Conservation (phyloP, 2,888 invertebrate genomes). For the Drosophila nr. perissopoda region DNA sequence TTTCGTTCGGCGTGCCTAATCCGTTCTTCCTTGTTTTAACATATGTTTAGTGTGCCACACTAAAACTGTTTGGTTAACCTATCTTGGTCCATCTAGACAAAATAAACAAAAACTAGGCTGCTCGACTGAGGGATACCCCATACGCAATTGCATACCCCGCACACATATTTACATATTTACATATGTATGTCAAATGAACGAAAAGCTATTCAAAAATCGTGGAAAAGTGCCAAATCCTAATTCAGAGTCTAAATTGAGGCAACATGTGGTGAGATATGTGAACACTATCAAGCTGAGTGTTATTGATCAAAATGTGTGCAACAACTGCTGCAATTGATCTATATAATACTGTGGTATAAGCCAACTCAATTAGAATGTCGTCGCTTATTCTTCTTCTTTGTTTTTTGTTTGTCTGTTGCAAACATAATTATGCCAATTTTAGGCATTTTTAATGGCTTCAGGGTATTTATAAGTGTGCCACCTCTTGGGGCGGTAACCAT, state of each 20-base stretch:
- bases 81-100: not conserved
- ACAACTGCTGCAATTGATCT: not conserved
- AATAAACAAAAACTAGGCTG: not conserved
- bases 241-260: not conserved
- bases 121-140: not conserved
- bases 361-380: not conserved
- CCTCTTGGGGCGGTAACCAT: conserved; percentile 28
- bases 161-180: not conserved
- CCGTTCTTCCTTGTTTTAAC: not conserved
- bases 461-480: conserved; percentile 16
- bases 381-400: not conserved
- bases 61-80: not conserved
- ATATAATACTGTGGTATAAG: not conserved
- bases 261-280: not conserved
- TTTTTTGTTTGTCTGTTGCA: not conserved
- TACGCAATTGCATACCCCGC: not conserved
- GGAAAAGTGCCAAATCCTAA: not conserved
- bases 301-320: not conserved
- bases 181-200: not conserved
- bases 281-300: not conserved
- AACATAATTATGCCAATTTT: not conserved
- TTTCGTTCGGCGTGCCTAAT: not conserved
- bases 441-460: not conserved
- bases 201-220: not conserved
- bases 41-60: not conserved